Conservation (phyloP, 2,113 vertebrate species). For the Alouatta palliata region DNA sequence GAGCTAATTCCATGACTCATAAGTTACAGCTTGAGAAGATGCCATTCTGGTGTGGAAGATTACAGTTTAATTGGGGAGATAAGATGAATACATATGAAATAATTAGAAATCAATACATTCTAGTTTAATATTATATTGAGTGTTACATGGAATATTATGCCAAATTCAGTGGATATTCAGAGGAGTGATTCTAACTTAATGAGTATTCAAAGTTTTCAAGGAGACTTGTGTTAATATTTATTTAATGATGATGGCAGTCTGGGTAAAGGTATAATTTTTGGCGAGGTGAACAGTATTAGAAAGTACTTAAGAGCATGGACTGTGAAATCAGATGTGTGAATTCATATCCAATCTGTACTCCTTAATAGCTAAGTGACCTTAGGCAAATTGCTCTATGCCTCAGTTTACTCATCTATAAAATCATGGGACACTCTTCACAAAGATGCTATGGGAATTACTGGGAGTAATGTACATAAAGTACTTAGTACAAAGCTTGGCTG, state of each 20-base stretch:
- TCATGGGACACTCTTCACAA: not conserved
- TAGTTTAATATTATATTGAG: not conserved
- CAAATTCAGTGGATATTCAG: not conserved
- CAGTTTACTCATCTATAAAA: not conserved
- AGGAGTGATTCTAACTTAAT: not conserved
- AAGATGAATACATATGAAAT: slow-evolving; percentile 10
- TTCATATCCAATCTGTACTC: not conserved
- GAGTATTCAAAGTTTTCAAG: not conserved
- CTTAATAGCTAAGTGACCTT: not conserved
- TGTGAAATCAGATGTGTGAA: not conserved
- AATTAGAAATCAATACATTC: not conserved
- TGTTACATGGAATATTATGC: not conserved
- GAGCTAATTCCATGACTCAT: not conserved
- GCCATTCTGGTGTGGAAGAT: not conserved
- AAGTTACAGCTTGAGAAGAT: not conserved
- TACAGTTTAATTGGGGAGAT: not conserved
- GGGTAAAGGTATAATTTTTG: not conserved
- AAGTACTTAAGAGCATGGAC: not conserved
- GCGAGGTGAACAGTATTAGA: not conserved
- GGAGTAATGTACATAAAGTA: not conserved
- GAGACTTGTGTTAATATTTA: not conserved
- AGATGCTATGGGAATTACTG: not conserved
- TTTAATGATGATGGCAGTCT: not conserved
- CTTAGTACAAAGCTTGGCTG: not conserved
- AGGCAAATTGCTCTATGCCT: not conserved